phyloP scores from a whole-genome alignment of 2,113 vertebrate genomes.

The Larimichthys crocea region DNA sequence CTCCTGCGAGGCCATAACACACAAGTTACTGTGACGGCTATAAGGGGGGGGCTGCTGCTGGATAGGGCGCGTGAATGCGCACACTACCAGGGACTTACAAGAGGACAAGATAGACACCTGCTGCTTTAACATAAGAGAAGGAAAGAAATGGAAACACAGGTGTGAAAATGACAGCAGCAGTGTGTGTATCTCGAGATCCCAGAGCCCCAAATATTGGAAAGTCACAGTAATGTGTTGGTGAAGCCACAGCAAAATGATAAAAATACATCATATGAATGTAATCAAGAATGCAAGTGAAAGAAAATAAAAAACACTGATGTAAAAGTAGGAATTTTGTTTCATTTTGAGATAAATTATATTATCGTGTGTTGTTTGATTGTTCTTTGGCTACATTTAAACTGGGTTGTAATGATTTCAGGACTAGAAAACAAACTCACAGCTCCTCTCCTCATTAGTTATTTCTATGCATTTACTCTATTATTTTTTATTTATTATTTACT shows the following conservation, averaged over 20 bases:
- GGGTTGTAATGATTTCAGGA: not conserved
- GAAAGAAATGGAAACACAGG: slow-evolving; percentile 51
- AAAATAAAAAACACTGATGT: slow-evolving; percentile 4
- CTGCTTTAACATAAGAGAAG: slow-evolving; percentile 73
- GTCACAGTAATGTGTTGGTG: slow-evolving; percentile 89
- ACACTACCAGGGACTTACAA: slow-evolving; percentile 65
- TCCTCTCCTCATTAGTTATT: not conserved
- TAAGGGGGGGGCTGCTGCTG: slow-evolving; percentile 38
- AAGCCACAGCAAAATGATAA: slow-evolving; percentile 58
- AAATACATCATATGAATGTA: slow-evolving; percentile 53
- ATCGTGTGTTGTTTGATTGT: not conserved
- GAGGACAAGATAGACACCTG: slow-evolving; percentile 82
- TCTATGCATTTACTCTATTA: not conserved
- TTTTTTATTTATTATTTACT: too few species aligned
- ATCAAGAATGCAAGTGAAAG: slow-evolving; percentile 45
- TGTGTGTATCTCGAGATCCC: slow-evolving; percentile 74
- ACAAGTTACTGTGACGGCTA: slow-evolving; percentile 91
- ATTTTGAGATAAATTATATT: not conserved
- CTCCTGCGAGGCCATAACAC: slow-evolving; percentile 99
- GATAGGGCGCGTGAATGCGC: slow-evolving; percentile 9
- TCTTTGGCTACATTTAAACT: not conserved
- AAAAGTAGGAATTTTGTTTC: slow-evolving; percentile 4
- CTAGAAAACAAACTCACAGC: too few species aligned
- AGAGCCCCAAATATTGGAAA: slow-evolving; percentile 40
- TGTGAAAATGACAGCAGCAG: slow-evolving; percentile 78